These are phyloP conservation scores for Nephotettix cincticeps DNA, from an alignment of 1,140 invertebrate species.

Conservation along the genomic window DNA sequence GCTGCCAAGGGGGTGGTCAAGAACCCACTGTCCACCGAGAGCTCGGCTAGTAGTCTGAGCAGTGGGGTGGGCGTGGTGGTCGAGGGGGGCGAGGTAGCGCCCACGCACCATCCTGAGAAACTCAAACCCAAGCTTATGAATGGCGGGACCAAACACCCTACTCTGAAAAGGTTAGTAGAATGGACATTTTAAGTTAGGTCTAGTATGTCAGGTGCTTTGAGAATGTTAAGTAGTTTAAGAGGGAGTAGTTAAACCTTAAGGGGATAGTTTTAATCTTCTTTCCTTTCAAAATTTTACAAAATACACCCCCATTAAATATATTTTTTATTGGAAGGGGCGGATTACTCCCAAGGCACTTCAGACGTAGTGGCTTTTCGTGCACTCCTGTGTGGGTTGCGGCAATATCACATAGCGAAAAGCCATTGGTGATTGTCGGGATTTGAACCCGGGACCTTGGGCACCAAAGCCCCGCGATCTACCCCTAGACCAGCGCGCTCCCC, in stretches of 20 bases:
- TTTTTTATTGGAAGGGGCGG: no score
- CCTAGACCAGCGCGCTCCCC: no score
- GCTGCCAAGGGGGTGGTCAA: slow-evolving; percentile 34
- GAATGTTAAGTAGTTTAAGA: not conserved
- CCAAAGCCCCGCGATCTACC: no score
- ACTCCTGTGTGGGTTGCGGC: no score
- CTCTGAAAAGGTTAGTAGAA: slow-evolving; percentile 52
- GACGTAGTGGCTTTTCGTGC: no score
- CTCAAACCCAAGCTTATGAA: slow-evolving; percentile 39
- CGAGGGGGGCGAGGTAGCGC: slow-evolving; percentile 16
- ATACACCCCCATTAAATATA: no score
- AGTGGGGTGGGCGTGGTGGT: slow-evolving; percentile 10
- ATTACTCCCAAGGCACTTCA: no score
- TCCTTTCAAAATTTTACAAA: no score
- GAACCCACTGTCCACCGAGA: slow-evolving; percentile 36
- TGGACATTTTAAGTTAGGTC: not conserved
- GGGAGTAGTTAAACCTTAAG: not conserved
- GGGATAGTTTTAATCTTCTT: no score
- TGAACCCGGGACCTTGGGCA: no score
- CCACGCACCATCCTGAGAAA: slow-evolving; percentile 31
- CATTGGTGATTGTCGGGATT: no score
- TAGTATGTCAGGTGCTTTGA: not conserved
- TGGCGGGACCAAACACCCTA: slow-evolving; percentile 52
- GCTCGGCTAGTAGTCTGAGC: slow-evolving; percentile 35
- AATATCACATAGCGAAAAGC: no score